Conservation (phyloP, 2,113 vertebrate species). For the Hippocampus comes region DNA sequence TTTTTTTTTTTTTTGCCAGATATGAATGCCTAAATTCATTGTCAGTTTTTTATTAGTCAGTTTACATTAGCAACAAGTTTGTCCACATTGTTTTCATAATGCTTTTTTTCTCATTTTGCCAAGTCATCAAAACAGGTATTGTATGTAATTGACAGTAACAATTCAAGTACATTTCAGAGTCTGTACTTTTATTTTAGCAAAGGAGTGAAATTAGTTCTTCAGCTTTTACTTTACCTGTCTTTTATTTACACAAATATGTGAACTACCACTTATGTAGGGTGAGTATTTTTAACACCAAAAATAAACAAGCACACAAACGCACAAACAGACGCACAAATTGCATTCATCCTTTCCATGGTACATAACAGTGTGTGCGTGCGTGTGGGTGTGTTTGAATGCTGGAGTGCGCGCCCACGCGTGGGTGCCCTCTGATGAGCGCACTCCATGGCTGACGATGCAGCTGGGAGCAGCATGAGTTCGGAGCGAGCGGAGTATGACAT, state of each 20-base stretch:
- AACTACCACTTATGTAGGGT: no score
- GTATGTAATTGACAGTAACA: background rate
- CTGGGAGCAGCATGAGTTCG: constrained; percentile 78
- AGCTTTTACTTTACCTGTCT: background rate
- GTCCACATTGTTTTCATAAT: background rate
- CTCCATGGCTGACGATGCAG: constrained; percentile 65
- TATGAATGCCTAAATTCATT: no score
- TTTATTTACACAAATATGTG: no score
- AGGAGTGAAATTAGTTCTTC: background rate
- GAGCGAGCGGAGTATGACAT: constrained; percentile 74
- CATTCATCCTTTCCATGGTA: constrained; percentile 48
- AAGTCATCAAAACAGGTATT: background rate
- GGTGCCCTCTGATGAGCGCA: constrained; percentile 62
- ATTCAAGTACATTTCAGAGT: background rate
- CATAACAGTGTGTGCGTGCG: constrained; percentile 39
- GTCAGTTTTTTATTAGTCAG: no score
- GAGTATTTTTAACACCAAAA: background rate
- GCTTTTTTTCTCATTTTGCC: background rate
- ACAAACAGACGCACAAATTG: constrained; percentile 54
- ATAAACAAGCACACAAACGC: constrained; percentile 30
- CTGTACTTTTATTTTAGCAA: background rate
- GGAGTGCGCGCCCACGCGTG: background rate
- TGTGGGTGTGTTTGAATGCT: constrained; percentile 18
- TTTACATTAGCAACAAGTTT: no score
- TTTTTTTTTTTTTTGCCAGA: no score